Percentiles rank a stretch among this genome's conserved stretches.
phyloP scores from a whole-genome alignment of 2,797 vertebrate genomes.

The Nannoperca australis region DNA sequence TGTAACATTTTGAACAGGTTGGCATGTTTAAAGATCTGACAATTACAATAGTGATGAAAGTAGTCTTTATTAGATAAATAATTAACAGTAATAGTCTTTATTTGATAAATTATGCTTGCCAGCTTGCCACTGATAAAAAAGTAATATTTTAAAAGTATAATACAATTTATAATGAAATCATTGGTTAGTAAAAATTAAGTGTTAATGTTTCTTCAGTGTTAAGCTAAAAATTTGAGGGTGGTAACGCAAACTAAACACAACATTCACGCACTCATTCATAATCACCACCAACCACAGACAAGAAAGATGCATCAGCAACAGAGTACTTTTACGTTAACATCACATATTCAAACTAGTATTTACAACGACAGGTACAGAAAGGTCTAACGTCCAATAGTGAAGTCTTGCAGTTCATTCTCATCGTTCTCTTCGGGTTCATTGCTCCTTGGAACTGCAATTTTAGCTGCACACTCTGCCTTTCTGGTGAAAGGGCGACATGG shows the following conservation, averaged over 20 bases:
- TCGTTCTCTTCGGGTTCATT: constrained; percentile 91
- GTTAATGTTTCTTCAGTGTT: constrained; percentile 53
- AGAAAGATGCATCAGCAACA: constrained; percentile 17
- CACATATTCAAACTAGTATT: constrained; percentile 21
- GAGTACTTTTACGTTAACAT: background rate
- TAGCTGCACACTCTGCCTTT: constrained; percentile 79
- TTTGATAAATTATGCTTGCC: constrained; percentile 61
- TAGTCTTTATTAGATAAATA: constrained; percentile 11
- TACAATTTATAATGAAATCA: constrained; percentile 28
- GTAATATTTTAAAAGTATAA: constrained; percentile 18
- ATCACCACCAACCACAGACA: constrained; percentile 28
- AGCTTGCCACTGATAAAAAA: constrained; percentile 57
- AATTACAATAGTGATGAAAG: constrained; percentile 8
- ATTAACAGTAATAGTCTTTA: constrained; percentile 27
- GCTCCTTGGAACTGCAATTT: constrained; percentile 69
- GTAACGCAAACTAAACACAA: constrained; percentile 30
- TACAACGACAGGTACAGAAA: constrained; percentile 17
- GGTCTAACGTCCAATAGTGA: constrained; percentile 10
- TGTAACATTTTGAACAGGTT: background rate
- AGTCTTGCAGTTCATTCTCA: constrained; percentile 79
- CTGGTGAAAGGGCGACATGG: constrained; percentile 73
- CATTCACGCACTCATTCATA: constrained; percentile 37
- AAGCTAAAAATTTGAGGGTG: constrained; percentile 16
- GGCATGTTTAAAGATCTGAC: background rate
- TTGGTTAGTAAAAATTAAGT: constrained; percentile 35